A percentile compares a stretch with the other conserved stretches of the same genome.
These are phyloP conservation scores for Notolepis coatsorum DNA, from an alignment of 2,797 vertebrate genomes.

Conservation along the genomic window DNA sequence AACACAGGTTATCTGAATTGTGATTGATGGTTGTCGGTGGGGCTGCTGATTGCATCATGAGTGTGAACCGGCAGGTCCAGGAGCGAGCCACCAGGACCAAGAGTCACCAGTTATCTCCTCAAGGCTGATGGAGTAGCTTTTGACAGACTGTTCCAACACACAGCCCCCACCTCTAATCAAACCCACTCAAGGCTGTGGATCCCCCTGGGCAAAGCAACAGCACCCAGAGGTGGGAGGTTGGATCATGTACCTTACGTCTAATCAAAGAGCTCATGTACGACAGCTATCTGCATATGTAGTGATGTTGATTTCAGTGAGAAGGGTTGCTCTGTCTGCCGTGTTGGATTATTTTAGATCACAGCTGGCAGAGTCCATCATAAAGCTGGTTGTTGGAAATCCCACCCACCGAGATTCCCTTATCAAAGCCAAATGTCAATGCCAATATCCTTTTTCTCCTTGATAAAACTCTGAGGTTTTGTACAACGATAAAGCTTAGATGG, in stretches of 20 bases:
- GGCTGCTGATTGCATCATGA: constrained; percentile 79
- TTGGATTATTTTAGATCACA: constrained; percentile 50
- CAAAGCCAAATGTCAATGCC: constrained; percentile 46
- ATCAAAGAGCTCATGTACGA: constrained; percentile 16
- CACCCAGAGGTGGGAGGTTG: constrained; percentile 12
- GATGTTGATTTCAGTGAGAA: constrained; percentile 20
- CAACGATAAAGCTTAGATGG: constrained; percentile 9
- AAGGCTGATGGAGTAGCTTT: constrained; percentile 82
- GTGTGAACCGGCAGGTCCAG: constrained; percentile 66
- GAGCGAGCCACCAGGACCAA: constrained; percentile 72
- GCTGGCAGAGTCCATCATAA: constrained; percentile 54
- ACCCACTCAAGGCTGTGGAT: constrained; percentile 80
- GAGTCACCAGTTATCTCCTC: too few relatives aligned
- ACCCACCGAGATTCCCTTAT: constrained; percentile 53
- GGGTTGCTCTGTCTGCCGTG: constrained; percentile 43
- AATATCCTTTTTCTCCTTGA: constrained; percentile 54
- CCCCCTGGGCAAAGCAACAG: constrained; percentile 63
- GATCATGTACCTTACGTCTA: constrained; percentile 39
- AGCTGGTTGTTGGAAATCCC: constrained; percentile 52
- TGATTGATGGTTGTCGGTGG: constrained; percentile 66
- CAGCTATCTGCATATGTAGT: not conserved
- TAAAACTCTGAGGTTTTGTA: constrained; percentile 29
- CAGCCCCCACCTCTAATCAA: constrained; percentile 58
- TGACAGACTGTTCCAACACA: constrained; percentile 80
- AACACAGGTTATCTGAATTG: constrained; percentile 29